phyloP scores from a whole-genome alignment of 2,888 invertebrate genomes.

The Pachliopta kotzebuea region DNA sequence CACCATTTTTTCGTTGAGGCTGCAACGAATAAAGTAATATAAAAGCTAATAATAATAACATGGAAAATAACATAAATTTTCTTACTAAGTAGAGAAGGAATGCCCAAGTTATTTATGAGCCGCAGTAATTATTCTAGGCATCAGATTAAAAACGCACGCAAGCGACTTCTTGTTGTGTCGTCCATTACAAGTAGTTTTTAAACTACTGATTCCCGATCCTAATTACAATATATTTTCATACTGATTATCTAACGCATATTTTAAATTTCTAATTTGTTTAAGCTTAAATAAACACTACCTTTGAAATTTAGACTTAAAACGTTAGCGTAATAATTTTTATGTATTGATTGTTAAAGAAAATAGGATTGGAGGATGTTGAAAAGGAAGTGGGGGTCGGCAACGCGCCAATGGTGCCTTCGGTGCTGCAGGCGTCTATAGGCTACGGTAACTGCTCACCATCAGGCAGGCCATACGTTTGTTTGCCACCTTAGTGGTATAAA shows the following conservation, averaged over 20 bases:
- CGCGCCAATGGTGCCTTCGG: too few species aligned
- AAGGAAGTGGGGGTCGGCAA: too few species aligned
- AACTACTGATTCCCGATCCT: slow-evolving; percentile 46
- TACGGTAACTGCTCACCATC: too few species aligned
- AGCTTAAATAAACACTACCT: too few species aligned
- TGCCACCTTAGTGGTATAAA: too few species aligned
- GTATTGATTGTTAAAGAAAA: too few species aligned
- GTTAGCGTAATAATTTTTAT: too few species aligned
- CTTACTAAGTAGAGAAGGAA: slow-evolving; percentile 21
- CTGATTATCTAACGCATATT: slow-evolving; percentile 35
- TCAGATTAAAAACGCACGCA: slow-evolving; percentile 34
- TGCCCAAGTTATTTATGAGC: slow-evolving; percentile 34
- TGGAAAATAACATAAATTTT: slow-evolving; percentile 9
- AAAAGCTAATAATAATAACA: slow-evolving; percentile 10
- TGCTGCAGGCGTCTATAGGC: too few species aligned
- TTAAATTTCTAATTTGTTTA: slow-evolving; percentile 4
- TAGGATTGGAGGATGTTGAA: too few species aligned
- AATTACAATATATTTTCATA: slow-evolving; percentile 40
- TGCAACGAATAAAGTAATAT: slow-evolving; percentile 39
- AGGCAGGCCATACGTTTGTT: too few species aligned
- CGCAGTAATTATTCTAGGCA: slow-evolving; percentile 30
- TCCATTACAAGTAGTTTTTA: slow-evolving; percentile 49
- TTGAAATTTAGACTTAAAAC: too few species aligned
- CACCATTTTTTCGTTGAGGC: slow-evolving; percentile 50
- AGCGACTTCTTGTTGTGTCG: slow-evolving; percentile 38